A percentile compares a stretch with the other conserved stretches of the same genome.
Conservation (phyloP, 2,888 invertebrate species). For the Nudaria mundana region DNA sequence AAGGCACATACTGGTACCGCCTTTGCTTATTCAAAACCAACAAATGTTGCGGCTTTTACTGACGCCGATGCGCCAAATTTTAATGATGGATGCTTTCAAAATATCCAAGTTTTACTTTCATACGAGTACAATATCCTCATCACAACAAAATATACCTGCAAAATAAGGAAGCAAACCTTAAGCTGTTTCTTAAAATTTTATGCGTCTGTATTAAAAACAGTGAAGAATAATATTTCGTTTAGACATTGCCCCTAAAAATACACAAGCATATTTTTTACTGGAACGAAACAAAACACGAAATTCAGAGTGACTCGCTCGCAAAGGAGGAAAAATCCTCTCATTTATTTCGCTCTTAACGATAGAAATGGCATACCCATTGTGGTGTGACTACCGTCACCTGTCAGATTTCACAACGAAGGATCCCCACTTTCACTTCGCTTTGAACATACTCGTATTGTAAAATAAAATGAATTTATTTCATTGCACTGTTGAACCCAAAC, state of each 20-base stretch:
- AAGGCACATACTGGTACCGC: conserved; percentile 33
- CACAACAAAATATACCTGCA: too few species aligned
- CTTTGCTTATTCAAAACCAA: conserved; percentile 6
- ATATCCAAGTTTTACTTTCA: too few species aligned
- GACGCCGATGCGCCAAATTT: too few species aligned
- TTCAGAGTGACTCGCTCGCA: conserved; percentile 50
- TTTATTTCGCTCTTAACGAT: conserved; percentile 70
- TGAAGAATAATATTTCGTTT: conserved; percentile 32
- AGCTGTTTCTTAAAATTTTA: conserved; percentile 28
- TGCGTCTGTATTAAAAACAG: conserved; percentile 25
- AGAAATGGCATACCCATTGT: conserved; percentile 59
- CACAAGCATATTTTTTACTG: conserved; percentile 36
- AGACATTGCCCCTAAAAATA: conserved; percentile 27
- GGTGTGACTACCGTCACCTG: conserved; percentile 58
- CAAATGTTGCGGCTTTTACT: not conserved
- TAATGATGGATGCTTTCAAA: too few species aligned
- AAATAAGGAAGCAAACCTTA: conserved; percentile 24
- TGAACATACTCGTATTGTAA: conserved; percentile 18
- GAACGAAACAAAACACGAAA: conserved; percentile 50
- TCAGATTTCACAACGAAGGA: conserved; percentile 57
- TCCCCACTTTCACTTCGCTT: conserved; percentile 25
- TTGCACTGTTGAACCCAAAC: conserved; percentile 22
- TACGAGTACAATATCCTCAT: too few species aligned
- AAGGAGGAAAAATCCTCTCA: conserved; percentile 63
- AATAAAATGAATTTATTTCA: conserved; percentile 52